These are phyloP conservation scores for Temnothorax longispinosus DNA, from an alignment of 1,140 invertebrate species.

Conservation along the genomic window DNA sequence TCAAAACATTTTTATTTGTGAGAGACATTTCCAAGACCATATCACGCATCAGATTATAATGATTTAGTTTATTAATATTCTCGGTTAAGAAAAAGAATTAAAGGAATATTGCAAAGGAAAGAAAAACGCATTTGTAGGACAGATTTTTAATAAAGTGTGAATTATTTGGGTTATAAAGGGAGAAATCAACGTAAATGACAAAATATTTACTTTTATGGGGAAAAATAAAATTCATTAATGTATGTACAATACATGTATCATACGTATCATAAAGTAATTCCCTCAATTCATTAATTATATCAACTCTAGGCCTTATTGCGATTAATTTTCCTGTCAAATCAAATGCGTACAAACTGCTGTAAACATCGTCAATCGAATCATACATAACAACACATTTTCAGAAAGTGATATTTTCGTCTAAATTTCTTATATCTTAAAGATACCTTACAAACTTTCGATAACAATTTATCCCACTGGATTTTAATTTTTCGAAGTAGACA, in stretches of 20 bases:
- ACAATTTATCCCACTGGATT: neutral
- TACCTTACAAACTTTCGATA: neutral
- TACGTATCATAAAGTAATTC: neutral
- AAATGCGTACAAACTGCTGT: neutral
- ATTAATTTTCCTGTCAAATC: neutral
- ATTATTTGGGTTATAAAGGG: neutral
- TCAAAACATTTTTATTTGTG: constrained; percentile 29
- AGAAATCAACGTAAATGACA: neutral
- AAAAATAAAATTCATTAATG: neutral
- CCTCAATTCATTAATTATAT: neutral
- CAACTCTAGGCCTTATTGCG: neutral
- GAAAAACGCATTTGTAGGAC: neutral
- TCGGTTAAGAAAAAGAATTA: neutral
- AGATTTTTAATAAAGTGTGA: neutral
- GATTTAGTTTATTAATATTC: neutral
- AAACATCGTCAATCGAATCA: neutral
- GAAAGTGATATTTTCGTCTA: neutral
- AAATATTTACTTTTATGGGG: neutral
- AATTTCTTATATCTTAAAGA: neutral
- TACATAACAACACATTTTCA: neutral
- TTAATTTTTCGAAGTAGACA: neutral
- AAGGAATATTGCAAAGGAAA: neutral
- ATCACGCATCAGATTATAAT: constrained; percentile 2
- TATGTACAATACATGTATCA: neutral
- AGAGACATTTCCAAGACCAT: neutral